Percentiles rank a stretch among this genome's conserved stretches.
Evolutionary conservation across 2,113 vertebrate genomes (phyloP).

Genomic region (Leptocoma aspasia): DNA sequence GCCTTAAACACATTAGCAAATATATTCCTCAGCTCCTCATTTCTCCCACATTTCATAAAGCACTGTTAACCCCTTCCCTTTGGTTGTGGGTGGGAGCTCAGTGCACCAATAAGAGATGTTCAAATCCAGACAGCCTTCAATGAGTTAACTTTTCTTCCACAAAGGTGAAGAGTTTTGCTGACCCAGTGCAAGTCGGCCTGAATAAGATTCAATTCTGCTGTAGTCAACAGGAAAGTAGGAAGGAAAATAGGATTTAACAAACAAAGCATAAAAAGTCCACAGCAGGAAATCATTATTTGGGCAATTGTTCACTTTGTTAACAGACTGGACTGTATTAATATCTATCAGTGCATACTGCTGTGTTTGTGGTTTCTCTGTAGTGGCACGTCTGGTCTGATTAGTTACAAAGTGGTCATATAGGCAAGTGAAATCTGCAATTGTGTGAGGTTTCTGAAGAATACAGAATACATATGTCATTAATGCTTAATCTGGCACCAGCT

Average conservation of each 20-base stretch:
- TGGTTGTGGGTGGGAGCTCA: background rate
- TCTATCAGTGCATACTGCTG: slow-evolving; percentile 52
- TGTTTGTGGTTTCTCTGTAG: slow-evolving; percentile 60
- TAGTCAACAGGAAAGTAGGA: slow-evolving; percentile 81
- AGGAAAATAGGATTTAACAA: slow-evolving; percentile 80
- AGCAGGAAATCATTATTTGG: slow-evolving; percentile 79
- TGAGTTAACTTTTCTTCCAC: slow-evolving; percentile 57
- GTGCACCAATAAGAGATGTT: background rate
- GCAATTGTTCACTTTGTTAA: slow-evolving; percentile 76
- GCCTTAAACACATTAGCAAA: slow-evolving; percentile 18
- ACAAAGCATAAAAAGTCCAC: slow-evolving; percentile 71
- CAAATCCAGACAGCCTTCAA: background rate
- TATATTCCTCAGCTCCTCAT: background rate
- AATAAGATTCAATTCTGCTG: slow-evolving; percentile 72
- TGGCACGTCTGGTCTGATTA: slow-evolving; percentile 67
- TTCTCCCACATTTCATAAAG: background rate
- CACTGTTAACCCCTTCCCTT: slow-evolving; percentile 13
- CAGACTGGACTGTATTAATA: slow-evolving; percentile 56
- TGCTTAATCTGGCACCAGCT: slow-evolving; percentile 46
- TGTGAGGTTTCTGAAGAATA: slow-evolving; percentile 21
- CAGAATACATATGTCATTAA: slow-evolving; percentile 46
- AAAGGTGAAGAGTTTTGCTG: slow-evolving; percentile 69
- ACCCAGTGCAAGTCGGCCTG: slow-evolving; percentile 55
- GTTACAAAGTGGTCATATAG: slow-evolving; percentile 39
- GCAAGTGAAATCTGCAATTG: slow-evolving; percentile 47